A percentile compares a stretch with the other conserved stretches of the same genome.
These are phyloP conservation scores for Amphipoea lucens DNA, from an alignment of 2,888 invertebrate species.

Conservation along the genomic window DNA sequence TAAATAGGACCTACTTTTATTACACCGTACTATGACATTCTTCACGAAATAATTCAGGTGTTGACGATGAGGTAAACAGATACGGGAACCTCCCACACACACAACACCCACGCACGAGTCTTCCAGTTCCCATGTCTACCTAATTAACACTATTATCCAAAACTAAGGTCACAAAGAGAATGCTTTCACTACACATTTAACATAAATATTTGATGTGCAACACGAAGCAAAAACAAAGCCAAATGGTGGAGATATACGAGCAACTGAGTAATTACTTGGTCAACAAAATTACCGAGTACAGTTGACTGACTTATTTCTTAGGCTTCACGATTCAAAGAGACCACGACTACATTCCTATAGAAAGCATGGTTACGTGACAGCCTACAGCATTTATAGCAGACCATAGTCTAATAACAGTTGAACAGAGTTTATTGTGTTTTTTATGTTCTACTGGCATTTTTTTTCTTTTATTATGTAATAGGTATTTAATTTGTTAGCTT, in stretches of 20 bases:
- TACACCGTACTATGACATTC: neutral
- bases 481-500: too few species aligned
- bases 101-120: neutral
- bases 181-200: constrained; percentile 48
- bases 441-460: too few species aligned
- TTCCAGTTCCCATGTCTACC: constrained; percentile 10
- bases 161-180: constrained; percentile 59
- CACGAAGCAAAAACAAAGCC: constrained; percentile 33
- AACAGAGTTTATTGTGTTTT: too few species aligned
- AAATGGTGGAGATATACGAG: constrained; percentile 14
- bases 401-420: too few species aligned
- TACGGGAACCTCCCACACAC: constrained; percentile 18
- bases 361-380: neutral
- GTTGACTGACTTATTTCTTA: neutral
- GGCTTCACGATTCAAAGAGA: neutral
- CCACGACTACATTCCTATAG: neutral
- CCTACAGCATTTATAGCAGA: neutral
- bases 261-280: constrained; percentile 10
- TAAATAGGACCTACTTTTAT: neutral
- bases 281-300: neutral
- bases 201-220: constrained; percentile 54
- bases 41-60: constrained; percentile 26
- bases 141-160: constrained; percentile 49
- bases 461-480: too few species aligned
- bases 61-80: constrained; percentile 16